These are phyloP conservation scores for Desoria tigrina DNA, from an alignment of 2,888 invertebrate genomes.

Conservation along the genomic window DNA sequence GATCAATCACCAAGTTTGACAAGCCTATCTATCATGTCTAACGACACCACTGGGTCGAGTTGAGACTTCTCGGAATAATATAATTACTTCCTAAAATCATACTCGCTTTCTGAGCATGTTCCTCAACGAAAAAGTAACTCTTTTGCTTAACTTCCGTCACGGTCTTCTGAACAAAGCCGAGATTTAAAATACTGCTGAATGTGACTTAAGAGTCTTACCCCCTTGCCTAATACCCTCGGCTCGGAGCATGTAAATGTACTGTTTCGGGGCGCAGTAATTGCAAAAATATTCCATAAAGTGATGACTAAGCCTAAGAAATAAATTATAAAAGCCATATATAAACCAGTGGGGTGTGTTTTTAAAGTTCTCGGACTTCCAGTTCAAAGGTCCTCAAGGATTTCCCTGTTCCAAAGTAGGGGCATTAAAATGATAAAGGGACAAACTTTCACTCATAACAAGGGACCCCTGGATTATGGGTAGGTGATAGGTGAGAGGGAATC, in stretches of 20 bases:
- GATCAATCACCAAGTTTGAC: constrained; percentile 13
- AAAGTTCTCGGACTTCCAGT: not conserved
- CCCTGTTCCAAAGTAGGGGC: not conserved
- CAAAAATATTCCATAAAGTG: constrained; percentile 15
- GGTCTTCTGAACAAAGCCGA: no score
- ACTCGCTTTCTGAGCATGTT: no score
- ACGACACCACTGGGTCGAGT: not conserved
- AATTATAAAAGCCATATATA: constrained; percentile 1
- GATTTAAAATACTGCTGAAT: no score
- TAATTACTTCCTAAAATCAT: no score
- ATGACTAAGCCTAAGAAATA: constrained; percentile 10
- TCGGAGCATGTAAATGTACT: no score
- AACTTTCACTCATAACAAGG: constrained; percentile 9
- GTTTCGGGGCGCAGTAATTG: not conserved
- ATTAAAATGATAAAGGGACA: constrained; percentile 18
- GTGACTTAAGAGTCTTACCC: no score
- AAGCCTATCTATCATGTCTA: constrained; percentile 7
- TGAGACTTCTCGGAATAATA: no score
- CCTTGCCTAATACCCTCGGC: no score
- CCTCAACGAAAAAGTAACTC: no score
- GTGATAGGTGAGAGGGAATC: no score
- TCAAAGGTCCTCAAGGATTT: constrained; percentile 13
- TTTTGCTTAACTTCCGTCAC: no score
- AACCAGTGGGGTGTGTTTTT: constrained; percentile 14
- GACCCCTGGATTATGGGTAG: no score